Base-by-base conservation (phyloP, 2,113 vertebrate species). In the Synchiropus splendidus region DNA sequence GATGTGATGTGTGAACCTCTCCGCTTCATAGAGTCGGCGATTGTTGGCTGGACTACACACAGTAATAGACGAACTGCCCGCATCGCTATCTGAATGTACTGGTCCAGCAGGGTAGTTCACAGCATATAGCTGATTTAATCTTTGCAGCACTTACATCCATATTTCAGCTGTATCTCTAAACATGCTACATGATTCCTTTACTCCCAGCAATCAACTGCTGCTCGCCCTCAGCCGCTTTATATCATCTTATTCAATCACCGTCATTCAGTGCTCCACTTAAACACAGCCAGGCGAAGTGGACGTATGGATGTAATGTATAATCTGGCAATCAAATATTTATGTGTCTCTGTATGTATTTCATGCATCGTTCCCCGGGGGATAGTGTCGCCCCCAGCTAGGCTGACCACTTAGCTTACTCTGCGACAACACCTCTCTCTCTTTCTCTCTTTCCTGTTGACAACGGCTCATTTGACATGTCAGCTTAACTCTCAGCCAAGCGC, bases 281-380 rank as follows among this genome's bases (percentile, higher is more conserved):
- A 73, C 43, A 51, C 34, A 48, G 36, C 11, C 33, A n/a, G n/a
- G 45, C 47, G 45, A 45, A 63, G 51, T 64, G 42, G 40, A 70
- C 42, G 12, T 60, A 58, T 66, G 33, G 48, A 65, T 64, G 31
- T 34, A 38, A 47, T 18, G 46, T 56, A 36, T 59, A 51, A 58
- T 54, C 52, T 53, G 39, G 36, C 16, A 34, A 67, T 74, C 46
- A 67, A 71, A 61, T 60, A 70, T 75, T 60, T 44, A 73, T 69
- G 53, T 32, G n/a, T 41, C 9, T 40, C 18, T 49, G 63, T 64
- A 44, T 64, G 42, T 51, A 43, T 67, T 58, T 52, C 62, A 71
- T 46, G 42, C 48, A 36, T 18, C 5, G 6, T 33, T 71, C 69
- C 60, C 63, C 38, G 13, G 62, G 53, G 59, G 45, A 13, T 33